Evolutionary conservation across 2,797 vertebrate species (phyloP).

Genomic region (Esox lucius): DNA sequence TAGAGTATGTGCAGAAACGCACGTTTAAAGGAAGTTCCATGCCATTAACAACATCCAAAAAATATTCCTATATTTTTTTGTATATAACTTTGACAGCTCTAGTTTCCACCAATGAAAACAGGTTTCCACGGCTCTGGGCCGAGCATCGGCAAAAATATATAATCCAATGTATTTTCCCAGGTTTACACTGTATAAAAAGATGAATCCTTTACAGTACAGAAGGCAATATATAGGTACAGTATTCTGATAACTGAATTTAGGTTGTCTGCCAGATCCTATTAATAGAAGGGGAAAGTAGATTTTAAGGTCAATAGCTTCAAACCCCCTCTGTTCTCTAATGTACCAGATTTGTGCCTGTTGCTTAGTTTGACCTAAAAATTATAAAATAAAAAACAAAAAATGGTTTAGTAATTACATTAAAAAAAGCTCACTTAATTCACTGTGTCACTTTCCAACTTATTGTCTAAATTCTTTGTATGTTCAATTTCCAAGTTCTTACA

Average conservation of each 20-base stretch:
- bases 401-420: constrained; percentile 40
- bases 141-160: too few species aligned
- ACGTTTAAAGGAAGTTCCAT: too few species aligned
- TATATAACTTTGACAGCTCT: too few species aligned
- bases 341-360: constrained; percentile 58
- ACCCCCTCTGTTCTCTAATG: constrained; percentile 54
- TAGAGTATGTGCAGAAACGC: too few species aligned
- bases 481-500: neutral
- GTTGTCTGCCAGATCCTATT: constrained; percentile 62
- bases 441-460: constrained; percentile 41
- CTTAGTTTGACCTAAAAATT: constrained; percentile 33
- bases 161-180: too few species aligned
- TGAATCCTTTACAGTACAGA: neutral
- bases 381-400: constrained; percentile 28
- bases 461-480: too few species aligned
- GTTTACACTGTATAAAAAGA: too few species aligned
- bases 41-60: too few species aligned
- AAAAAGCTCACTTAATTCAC: constrained; percentile 44
- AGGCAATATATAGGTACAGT: neutral
- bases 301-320: constrained; percentile 69
- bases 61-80: too few species aligned
- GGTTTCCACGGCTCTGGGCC: too few species aligned
- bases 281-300: constrained; percentile 65
- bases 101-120: too few species aligned
- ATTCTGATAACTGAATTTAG: constrained; percentile 48